Evolutionary conservation across 2,888 invertebrate species (phyloP), one percentile per base, ranked within the genome.

Genomic region (Sphaerophoria taeniata): DNA sequence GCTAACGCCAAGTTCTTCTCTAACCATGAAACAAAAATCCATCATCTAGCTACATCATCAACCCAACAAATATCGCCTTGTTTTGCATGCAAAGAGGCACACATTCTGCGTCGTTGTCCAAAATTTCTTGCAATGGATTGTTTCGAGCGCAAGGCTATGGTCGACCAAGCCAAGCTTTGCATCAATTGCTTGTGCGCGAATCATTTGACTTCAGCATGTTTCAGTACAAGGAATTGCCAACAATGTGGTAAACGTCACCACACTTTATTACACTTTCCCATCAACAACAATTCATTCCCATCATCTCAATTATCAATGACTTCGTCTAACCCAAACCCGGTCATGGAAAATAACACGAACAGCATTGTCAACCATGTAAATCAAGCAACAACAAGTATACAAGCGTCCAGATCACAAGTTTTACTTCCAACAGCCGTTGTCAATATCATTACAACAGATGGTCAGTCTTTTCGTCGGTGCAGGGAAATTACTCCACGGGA

Each of bases 351-450:
- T 6, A 58, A 36, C 14, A n/a, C 58, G 11, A 58, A 36, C 11
- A 34, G 34, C 12, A 58, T 16, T 34, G 58, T 58, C 16, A 58
- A 58, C 14, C 58, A 58, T 34, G 31, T 55, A 12, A 16, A 3
- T 9, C 58, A 39, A 58, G 16, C 58, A 36, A 6, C 36, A 3
- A 4, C 34, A 33, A 58, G 36, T 39, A 16, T n/a, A 47, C 43
- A 56, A 5, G 2, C 33, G 33, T 45, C 16, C 12, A 71, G 31
- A 56, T 47, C 58, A 1, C 43, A 71, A 24, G 49, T 71, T 6
- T 39, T 71, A 49, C 71, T 71, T 60, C 58, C 58, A 6, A 71
- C 71, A 2, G 71, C 58, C 11, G 11, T 71, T 14, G 0, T 71
- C 11, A 56, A 71, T 34, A n/a, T 36, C 9, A 49, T 60, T 6